These are phyloP conservation scores for Caenorhabditis brenneri DNA, from an alignment of 1,140 invertebrate species.

Conservation along the genomic window DNA sequence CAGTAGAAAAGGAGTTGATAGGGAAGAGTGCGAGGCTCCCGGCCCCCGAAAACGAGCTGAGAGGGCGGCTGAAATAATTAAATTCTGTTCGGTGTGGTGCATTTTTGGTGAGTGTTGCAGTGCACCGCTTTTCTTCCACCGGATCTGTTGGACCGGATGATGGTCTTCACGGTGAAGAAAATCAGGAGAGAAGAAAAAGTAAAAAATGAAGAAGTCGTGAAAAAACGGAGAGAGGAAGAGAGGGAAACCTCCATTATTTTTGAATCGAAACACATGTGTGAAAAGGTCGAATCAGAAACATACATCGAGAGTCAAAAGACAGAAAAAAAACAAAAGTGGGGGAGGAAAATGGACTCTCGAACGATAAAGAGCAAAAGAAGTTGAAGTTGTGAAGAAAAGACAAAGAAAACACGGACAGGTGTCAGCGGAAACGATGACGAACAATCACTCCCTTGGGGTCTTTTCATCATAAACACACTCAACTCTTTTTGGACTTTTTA, in stretches of 20 bases:
- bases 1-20: not conserved
- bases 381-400: not conserved
- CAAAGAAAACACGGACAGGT: constrained; percentile 21
- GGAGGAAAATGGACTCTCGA: not conserved
- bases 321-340: not conserved
- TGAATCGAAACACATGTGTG: constrained; percentile 42
- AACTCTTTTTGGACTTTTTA: constrained; percentile 15
- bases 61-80: constrained; percentile 36
- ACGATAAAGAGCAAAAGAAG: not conserved
- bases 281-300: constrained; percentile 39
- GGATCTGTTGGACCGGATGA: not conserved
- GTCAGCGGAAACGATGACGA: constrained; percentile 41
- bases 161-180: not conserved
- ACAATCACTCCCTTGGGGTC: constrained; percentile 8
- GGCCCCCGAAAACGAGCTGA: not conserved
- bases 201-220: not conserved
- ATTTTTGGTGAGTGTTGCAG: not conserved
- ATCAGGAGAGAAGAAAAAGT: not conserved
- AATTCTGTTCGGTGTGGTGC: constrained; percentile 40
- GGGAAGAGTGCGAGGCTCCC: constrained; percentile 22
- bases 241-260: constrained; percentile 9
- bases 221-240: not conserved
- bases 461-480: not conserved
- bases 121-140: not conserved
- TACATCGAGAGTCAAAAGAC: not conserved